A percentile compares a stretch with the other conserved stretches of the same genome.
Evolutionary conservation across 2,113 vertebrate genomes (phyloP).

Genomic region (Notothenia coriiceps): DNA sequence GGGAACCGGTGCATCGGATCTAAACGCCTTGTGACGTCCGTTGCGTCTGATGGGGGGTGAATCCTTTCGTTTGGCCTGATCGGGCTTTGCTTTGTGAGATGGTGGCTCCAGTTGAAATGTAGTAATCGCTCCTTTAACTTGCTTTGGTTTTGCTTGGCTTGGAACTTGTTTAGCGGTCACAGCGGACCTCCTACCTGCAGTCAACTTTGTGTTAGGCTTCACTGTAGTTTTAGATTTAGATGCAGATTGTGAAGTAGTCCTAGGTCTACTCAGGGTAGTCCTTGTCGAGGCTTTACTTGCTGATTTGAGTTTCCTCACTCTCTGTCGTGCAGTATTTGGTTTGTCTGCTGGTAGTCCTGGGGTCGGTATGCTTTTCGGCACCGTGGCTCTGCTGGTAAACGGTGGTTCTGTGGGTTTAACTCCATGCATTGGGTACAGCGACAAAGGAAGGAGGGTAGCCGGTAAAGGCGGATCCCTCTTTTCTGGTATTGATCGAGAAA

Average conservation of each 20-base stretch:
- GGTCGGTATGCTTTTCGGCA: constrained; percentile 63
- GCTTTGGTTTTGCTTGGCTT: constrained; percentile 43
- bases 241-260: constrained; percentile 24
- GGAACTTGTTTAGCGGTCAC: constrained; percentile 42
- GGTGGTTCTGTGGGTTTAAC: constrained; percentile 38
- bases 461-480: constrained; percentile 30
- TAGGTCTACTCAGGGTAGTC: constrained; percentile 35
- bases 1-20: constrained; percentile 51
- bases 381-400: constrained; percentile 40
- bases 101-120: constrained; percentile 78
- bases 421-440: constrained; percentile 32
- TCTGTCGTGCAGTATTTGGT: constrained; percentile 2
- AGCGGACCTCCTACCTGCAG: constrained; percentile 18
- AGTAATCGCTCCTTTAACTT: constrained; percentile 50
- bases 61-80: constrained; percentile 36
- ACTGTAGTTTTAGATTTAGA: constrained; percentile 4
- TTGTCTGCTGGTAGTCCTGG: constrained; percentile 41
- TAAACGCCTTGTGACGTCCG: constrained; percentile 25
- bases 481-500: constrained; percentile 52
- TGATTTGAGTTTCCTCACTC: constrained; percentile 33
- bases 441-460: constrained; percentile 21
- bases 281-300: constrained; percentile 29
- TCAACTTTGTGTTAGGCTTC: constrained; percentile 42
- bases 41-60: constrained; percentile 21
- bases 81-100: constrained; percentile 48